A percentile compares a stretch with the other conserved stretches of the same genome.
These are phyloP conservation scores for Xiphias gladius DNA, from an alignment of 2,113 vertebrate species.

Conservation along the genomic window DNA sequence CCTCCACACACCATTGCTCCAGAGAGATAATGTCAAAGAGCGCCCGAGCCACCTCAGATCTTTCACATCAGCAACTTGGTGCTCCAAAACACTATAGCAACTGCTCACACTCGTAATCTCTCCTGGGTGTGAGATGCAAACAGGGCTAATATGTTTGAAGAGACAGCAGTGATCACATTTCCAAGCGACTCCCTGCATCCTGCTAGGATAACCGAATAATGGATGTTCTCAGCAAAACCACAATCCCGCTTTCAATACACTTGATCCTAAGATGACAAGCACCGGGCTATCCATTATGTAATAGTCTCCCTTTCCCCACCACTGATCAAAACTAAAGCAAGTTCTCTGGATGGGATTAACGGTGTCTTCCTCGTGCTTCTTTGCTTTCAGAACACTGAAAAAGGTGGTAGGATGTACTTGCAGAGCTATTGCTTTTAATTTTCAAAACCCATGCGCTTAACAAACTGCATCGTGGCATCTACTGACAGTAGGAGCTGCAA, in stretches of 20 bases:
- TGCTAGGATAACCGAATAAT: constrained; percentile 44
- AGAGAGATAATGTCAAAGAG: constrained; percentile 63
- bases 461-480: constrained; percentile 24
- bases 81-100: constrained; percentile 66
- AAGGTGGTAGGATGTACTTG: neutral
- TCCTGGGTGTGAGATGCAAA: constrained; percentile 69
- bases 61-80: constrained; percentile 61
- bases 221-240: constrained; percentile 61
- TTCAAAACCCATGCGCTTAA: constrained; percentile 13
- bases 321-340: constrained; percentile 47
- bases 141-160: constrained; percentile 63
- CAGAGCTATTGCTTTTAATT: constrained; percentile 11
- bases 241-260: constrained; percentile 59
- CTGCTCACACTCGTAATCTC: constrained; percentile 63
- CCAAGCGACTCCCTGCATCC: constrained; percentile 54
- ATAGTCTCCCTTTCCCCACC: constrained; percentile 24
- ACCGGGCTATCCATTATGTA: constrained; percentile 58
- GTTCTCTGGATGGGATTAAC: constrained; percentile 40
- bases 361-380: neutral
- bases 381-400: constrained; percentile 16
- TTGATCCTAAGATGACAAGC: constrained; percentile 66
- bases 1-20: constrained; percentile 60
- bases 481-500: constrained; percentile 33
- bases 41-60: constrained; percentile 52
- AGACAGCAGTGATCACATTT: constrained; percentile 66